Evolutionary conservation across 2,888 invertebrate genomes (phyloP).

Genomic region (Ryuthela nishihirai): DNA sequence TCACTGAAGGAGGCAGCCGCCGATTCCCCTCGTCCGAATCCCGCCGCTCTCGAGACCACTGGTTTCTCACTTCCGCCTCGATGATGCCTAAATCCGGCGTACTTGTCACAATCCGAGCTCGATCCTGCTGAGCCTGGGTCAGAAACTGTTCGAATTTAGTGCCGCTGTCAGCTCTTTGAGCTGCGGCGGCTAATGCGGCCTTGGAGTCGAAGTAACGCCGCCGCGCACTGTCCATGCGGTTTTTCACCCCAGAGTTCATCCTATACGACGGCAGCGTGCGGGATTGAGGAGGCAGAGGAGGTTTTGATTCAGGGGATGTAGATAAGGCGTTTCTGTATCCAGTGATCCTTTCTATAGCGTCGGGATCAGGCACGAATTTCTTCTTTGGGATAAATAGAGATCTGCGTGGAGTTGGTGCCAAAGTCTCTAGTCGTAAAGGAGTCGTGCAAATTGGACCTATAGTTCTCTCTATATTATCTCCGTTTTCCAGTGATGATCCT

Average conservation of each 20-base stretch:
- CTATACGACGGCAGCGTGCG: background rate
- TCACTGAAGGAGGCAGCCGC: conserved; percentile 1
- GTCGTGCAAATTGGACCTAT: no score
- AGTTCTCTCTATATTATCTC: no score
- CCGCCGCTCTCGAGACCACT: conserved; percentile 29
- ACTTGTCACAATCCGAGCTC: conserved; percentile 34
- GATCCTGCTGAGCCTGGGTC: conserved; percentile 30
- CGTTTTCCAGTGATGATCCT: no score
- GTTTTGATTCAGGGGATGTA: conserved; percentile 13
- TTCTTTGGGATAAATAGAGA: conserved; percentile 13
- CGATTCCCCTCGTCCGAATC: conserved; percentile 7
- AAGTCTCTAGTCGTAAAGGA: no score
- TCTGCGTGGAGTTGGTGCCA: conserved; percentile 7
- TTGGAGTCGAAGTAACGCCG: conserved; percentile 24
- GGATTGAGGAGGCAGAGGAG: conserved; percentile 8
- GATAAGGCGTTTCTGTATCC: conserved; percentile 27
- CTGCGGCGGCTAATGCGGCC: conserved; percentile 1
- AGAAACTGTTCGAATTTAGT: conserved; percentile 32
- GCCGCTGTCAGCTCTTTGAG: conserved; percentile 7
- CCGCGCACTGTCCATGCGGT: conserved; percentile 23
- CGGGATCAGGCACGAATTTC: conserved; percentile 32
- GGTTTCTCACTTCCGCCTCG: conserved; percentile 26
- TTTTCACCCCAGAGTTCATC: background rate
- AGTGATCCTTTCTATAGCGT: conserved; percentile 32
- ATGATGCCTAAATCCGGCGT: conserved; percentile 37